phyloP scores from a whole-genome alignment of 2,888 invertebrate species.

The Trissonchulus latispiculum region DNA sequence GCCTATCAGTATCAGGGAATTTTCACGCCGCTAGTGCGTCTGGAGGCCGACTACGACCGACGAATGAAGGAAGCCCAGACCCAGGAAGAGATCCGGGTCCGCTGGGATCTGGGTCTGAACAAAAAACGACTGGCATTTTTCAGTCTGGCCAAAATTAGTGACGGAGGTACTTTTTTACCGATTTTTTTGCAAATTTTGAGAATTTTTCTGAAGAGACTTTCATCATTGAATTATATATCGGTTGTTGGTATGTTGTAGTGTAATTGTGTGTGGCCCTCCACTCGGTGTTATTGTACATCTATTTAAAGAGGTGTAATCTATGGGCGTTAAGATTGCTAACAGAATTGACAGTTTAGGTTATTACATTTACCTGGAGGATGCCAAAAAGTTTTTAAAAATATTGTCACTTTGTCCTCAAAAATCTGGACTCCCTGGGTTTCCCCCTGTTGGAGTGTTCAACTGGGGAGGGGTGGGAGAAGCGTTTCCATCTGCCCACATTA shows the following conservation, averaged over 20 bases:
- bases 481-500: too few species aligned
- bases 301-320: too few species aligned
- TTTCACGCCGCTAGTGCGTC: conserved; percentile 86
- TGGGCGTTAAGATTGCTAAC: too few species aligned
- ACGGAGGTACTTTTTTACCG: conserved; percentile 53
- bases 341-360: too few species aligned
- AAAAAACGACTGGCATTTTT: conserved; percentile 97
- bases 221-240: background rate
- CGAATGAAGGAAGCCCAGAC: conserved; percentile 94
- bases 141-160: conserved; percentile 89
- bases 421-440: too few species aligned
- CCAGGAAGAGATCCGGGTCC: conserved; percentile 87
- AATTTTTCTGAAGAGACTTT: conserved; percentile 19
- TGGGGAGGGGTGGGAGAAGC: too few species aligned
- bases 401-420: too few species aligned
- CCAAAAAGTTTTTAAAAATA: too few species aligned
- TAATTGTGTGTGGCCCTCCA: background rate
- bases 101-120: conserved; percentile 97
- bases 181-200: too few species aligned
- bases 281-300: too few species aligned
- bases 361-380: too few species aligned
- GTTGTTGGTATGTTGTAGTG: background rate
- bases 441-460: too few species aligned
- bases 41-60: conserved; percentile 97
- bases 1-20: conserved; percentile 98